phyloP scores from a whole-genome alignment of 1,140 invertebrate genomes.

The Bombus sylvicola region DNA sequence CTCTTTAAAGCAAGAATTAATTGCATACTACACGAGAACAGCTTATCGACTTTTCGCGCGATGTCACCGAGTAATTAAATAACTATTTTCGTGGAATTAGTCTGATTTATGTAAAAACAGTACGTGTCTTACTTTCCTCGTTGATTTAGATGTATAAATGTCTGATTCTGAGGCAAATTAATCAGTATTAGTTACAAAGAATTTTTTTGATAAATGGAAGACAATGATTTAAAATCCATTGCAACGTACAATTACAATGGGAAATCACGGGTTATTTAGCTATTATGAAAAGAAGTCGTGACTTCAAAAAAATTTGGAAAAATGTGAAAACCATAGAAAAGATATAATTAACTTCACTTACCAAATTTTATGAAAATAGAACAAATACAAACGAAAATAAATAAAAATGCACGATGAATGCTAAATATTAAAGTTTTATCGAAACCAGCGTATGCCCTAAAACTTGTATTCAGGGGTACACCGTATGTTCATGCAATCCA shows the following conservation, averaged over 20 bases:
- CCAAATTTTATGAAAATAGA: not conserved
- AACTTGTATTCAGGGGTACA: not conserved
- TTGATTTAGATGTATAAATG: not conserved
- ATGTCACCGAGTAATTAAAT: not conserved
- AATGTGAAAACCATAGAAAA: no score
- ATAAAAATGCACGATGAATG: not conserved
- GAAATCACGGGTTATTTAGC: fast-evolving
- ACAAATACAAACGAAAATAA: not conserved
- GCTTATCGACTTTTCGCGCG: not conserved
- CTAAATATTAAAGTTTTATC: not conserved
- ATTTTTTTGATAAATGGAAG: no score
- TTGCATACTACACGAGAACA: not conserved
- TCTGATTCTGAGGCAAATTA: not conserved
- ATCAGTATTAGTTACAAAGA: no score
- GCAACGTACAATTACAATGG: not conserved
- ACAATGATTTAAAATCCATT: not conserved
- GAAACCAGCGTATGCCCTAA: not conserved
- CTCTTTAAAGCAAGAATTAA: not conserved
- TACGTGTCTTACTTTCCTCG: not conserved
- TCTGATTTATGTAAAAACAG: not conserved
- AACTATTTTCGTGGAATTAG: conserved; percentile 2
- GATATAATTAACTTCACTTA: not conserved
- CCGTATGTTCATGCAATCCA: not conserved
- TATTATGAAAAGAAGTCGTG: not conserved
- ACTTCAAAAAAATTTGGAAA: not conserved